phyloP scores from a whole-genome alignment of 2,888 invertebrate species.

The Gymnocheta viridis region DNA sequence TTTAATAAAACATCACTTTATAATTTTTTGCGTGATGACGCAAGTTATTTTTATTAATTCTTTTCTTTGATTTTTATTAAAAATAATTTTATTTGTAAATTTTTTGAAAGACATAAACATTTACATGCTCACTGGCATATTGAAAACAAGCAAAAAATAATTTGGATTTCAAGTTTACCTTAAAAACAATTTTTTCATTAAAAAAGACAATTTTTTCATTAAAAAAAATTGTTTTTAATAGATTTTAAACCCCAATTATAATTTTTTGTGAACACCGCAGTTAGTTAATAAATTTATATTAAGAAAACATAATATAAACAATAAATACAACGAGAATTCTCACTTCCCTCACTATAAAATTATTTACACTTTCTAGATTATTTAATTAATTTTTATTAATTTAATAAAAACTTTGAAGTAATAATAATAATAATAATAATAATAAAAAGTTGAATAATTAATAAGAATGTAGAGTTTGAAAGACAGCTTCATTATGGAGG shows the following conservation, averaged over 20 bases:
- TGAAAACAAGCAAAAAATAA: too few species aligned
- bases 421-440: neutral
- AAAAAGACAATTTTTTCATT: too few species aligned
- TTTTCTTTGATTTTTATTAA: slow-evolving; percentile 53
- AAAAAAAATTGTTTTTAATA: too few species aligned
- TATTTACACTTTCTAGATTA: slow-evolving; percentile 36
- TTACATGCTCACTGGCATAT: too few species aligned
- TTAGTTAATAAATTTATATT: slow-evolving; percentile 61
- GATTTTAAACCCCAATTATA: neutral
- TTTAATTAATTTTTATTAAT: slow-evolving; percentile 65
- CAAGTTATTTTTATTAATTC: slow-evolving; percentile 48
- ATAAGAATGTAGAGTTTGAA: slow-evolving; percentile 16
- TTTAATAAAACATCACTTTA: slow-evolving; percentile 8
- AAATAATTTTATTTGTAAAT: slow-evolving; percentile 34
- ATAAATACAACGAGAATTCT: slow-evolving; percentile 60
- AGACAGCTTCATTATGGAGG: neutral
- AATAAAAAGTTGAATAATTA: neutral
- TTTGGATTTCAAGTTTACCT: too few species aligned
- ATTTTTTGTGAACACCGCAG: neutral
- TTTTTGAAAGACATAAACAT: slow-evolving; percentile 39
- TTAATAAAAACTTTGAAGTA: slow-evolving; percentile 62
- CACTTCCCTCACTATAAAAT: slow-evolving; percentile 2
- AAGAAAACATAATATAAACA: slow-evolving; percentile 69
- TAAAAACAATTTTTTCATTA: too few species aligned
- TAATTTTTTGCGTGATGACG: slow-evolving; percentile 14